Evolutionary conservation across 2,797 vertebrate species (phyloP), one percentile per base, ranked within the genome.

Genomic region (Schizothorax lantsangensis): DNA sequence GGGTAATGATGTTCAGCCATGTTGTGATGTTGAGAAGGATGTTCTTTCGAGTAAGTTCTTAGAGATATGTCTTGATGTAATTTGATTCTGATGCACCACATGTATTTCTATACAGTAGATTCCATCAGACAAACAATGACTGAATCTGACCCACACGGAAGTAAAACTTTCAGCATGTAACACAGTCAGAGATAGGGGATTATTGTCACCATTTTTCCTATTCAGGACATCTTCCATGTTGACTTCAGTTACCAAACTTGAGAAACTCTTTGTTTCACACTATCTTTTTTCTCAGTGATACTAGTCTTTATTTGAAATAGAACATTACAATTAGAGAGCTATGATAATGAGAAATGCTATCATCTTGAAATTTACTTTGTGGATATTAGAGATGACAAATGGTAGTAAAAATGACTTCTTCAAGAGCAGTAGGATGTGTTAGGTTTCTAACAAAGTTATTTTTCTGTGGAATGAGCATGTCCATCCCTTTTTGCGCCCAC

Each of bases 161-260:
- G 57, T 8, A 43, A 91, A 87, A 64, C 88, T 90, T 93, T 91
- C 87, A 89, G 47, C 79, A 80, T 83, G 92, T 91, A 94, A 94
- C 88, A 36, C 36, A 91, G 91, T 88, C 85, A 89, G 79, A 91
- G 85, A 90, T 88, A 26, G 30, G 12, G 74, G 30, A 88, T 87
- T 77, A 71, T 87, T 88, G n/a, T 88, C 85, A 72, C 88, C 14
- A 83, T 49, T 81, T 80, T 69, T 59, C 19, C 23, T 77, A 90
- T 89, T 89, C 49, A 83, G 6, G 10, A 40, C 14, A 84, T 45
- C 12, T 81, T 79, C 62, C 54, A 71, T 75, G 10, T 45, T 68
- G 49, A 38, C 36, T 82, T 75, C 3, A 62, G 43, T 75, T 59
- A 86, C 77, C 52, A 57, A 69, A 84, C 81, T 69, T 83, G 14